Evolutionary conservation across 2,888 invertebrate genomes (phyloP).

Genomic region (Lasioglossum morio): DNA sequence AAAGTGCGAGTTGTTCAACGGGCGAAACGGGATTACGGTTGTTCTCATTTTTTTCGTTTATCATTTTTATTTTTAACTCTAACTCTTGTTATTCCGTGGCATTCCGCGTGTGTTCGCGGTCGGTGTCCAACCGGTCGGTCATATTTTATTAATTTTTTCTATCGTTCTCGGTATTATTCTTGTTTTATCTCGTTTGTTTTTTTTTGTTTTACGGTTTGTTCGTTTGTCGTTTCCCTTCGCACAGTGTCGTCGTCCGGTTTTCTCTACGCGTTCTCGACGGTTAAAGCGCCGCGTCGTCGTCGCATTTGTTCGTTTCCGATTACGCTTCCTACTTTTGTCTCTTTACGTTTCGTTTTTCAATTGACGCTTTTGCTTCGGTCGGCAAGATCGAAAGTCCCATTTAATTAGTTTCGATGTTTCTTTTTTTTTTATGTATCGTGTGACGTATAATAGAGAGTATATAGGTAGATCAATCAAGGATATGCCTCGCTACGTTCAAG

Average conservation of each 20-base stretch:
- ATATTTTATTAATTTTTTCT: not conserved
- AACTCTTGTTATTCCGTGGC: slow-evolving; percentile 84
- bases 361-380: slow-evolving; percentile 44
- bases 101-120: slow-evolving; percentile 43
- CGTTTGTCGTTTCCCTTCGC: not conserved
- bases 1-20: slow-evolving; percentile 71
- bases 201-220: not conserved
- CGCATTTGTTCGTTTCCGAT: not conserved
- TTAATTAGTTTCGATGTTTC: not conserved
- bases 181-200: slow-evolving; percentile 1
- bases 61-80: not conserved
- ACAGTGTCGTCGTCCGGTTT: slow-evolving; percentile 10
- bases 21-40: slow-evolving; percentile 19
- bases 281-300: slow-evolving; percentile 31
- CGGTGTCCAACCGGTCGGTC: slow-evolving; percentile 37
- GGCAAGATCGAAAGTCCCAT: slow-evolving; percentile 69
- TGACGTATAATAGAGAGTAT: slow-evolving; percentile 12
- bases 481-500: slow-evolving; percentile 81
- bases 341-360: slow-evolving; percentile 1
- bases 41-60: not conserved
- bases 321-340: not conserved
- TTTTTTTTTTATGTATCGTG: not conserved
- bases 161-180: not conserved
- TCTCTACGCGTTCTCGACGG: slow-evolving; percentile 43
- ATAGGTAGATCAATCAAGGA: slow-evolving; percentile 70